These are phyloP conservation scores for Capitella teleta DNA, from an alignment of 1,140 invertebrate genomes.

Conservation along the genomic window DNA sequence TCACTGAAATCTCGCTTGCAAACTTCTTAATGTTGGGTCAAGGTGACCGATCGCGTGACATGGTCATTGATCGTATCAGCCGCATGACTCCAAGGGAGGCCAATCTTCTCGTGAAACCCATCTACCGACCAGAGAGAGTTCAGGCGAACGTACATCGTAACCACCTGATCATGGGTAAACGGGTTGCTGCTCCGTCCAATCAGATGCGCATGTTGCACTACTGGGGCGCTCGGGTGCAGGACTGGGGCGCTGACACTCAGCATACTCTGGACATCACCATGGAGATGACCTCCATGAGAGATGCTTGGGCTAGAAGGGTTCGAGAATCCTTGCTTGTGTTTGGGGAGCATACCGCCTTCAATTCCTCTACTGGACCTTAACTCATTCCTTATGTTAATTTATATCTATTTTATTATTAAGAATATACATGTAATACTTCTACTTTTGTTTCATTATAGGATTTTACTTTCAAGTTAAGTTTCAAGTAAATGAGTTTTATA, in stretches of 20 bases:
- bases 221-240: constrained; percentile 9
- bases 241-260: constrained; percentile 10
- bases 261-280: constrained; percentile 6
- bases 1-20: constrained; percentile 6
- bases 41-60: constrained; percentile 2
- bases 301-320: not conserved
- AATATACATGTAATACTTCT: too few species aligned
- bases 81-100: constrained; percentile 1
- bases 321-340: constrained; percentile 3
- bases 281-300: not conserved
- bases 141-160: constrained; percentile 8
- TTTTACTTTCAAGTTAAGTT: too few species aligned
- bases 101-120: constrained; percentile 7
- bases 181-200: not conserved
- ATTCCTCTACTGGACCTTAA: not conserved
- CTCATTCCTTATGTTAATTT: too few species aligned
- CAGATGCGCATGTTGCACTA: constrained; percentile 10
- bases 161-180: not conserved
- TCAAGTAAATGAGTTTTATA: too few species aligned
- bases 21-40: constrained; percentile 10
- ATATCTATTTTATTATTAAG: too few species aligned
- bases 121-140: constrained; percentile 7
- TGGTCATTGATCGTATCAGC: constrained; percentile 8
- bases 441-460: too few species aligned
- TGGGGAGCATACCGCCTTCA: constrained; percentile 3